Evolutionary conservation across 2,113 vertebrate genomes (phyloP).

Genomic region (Pteruthius melanotis): DNA sequence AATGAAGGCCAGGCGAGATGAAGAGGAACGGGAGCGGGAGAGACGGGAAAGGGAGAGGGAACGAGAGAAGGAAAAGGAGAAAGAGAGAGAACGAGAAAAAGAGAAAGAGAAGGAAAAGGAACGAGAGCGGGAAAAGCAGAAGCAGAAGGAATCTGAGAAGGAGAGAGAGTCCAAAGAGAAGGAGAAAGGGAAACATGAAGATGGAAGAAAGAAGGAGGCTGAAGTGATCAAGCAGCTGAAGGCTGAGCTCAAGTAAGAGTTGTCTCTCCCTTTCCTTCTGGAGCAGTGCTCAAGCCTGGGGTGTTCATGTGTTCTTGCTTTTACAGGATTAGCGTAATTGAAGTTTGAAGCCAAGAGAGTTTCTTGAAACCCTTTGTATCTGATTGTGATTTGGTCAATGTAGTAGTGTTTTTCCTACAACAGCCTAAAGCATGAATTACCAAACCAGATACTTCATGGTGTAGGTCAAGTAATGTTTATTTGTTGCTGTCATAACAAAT

Average conservation of each 20-base stretch:
- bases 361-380: not conserved
- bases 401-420: not conserved
- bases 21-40: constrained; percentile 77
- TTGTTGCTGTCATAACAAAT: not conserved
- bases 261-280: not conserved
- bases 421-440: not conserved
- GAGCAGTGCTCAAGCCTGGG: not conserved
- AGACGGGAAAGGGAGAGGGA: constrained; percentile 84
- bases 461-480: not conserved
- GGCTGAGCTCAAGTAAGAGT: constrained; percentile 90
- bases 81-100: constrained; percentile 71
- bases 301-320: not conserved
- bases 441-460: not conserved
- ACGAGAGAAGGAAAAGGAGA: constrained; percentile 62
- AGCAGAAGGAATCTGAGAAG: constrained; percentile 76
- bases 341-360: not conserved
- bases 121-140: constrained; percentile 78
- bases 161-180: constrained; percentile 81
- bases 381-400: not conserved
- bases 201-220: constrained; percentile 81
- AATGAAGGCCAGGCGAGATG: constrained; percentile 70
- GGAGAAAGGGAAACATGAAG: constrained; percentile 82
- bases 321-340: not conserved
- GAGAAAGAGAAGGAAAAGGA: constrained; percentile 86
- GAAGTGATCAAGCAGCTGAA: constrained; percentile 93